A percentile compares a stretch with the other conserved stretches of the same genome.
These are phyloP conservation scores for Hydra vulgaris DNA, from an alignment of 30 jellyfish, hydroid and myxozoan species.

Conservation along the genomic window DNA sequence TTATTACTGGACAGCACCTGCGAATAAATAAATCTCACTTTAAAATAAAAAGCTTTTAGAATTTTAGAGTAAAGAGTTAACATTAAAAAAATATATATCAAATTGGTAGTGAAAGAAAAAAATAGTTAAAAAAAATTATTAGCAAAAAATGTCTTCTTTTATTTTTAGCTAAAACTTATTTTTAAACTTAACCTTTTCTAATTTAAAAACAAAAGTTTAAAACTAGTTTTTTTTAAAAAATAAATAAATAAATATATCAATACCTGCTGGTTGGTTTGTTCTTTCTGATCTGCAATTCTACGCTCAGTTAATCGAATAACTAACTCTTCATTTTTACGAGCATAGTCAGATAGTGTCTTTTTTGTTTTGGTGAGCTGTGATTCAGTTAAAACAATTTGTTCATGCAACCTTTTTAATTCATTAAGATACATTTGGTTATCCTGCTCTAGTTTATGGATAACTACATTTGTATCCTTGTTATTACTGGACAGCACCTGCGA, in stretches of 20 bases:
- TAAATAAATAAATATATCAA: no score
- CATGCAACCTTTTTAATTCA: slow-evolving; percentile 4
- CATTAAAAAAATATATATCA: no score
- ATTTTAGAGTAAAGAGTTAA: no score
- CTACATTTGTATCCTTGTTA: slow-evolving; percentile 5
- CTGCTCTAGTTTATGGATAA: slow-evolving; percentile 14
- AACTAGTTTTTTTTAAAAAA: no score
- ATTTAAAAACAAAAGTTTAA: no score
- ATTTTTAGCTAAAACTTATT: no score
- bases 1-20: neutral
- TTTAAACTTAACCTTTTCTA: no score
- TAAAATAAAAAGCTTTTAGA: no score
- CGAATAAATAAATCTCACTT: no score
- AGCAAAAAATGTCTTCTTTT: no score
- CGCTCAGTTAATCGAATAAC: slow-evolving; percentile 26
- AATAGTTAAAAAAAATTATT: no score
- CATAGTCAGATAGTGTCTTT: slow-evolving; percentile 27
- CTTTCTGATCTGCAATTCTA: slow-evolving; percentile 23
- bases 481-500: neutral
- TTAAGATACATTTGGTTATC: neutral
- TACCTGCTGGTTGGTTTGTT: neutral
- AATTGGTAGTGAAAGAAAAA: no score
- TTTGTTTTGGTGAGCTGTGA: slow-evolving; percentile 23
- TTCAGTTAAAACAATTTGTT: slow-evolving; percentile 12
- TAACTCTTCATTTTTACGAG: slow-evolving; percentile 34